Percentiles rank a stretch among this genome's conserved stretches.
Evolutionary conservation across 2,113 vertebrate species (phyloP).

Genomic region (Elanoides forficatus): DNA sequence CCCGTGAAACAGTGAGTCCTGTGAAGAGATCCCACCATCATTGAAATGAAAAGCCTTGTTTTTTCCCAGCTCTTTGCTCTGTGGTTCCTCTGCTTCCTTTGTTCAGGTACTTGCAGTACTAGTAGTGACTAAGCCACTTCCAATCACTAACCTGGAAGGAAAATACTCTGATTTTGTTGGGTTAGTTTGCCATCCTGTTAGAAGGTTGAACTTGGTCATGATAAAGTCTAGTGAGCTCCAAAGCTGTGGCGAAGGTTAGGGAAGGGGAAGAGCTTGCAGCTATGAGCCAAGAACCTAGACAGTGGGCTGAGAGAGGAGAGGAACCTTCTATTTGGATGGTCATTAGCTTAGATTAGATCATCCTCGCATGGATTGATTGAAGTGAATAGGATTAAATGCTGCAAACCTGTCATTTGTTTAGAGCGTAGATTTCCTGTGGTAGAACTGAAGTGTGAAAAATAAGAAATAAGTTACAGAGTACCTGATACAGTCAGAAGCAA

Average conservation of each 20-base stretch:
- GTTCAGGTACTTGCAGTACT: background rate
- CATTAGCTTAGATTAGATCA: background rate
- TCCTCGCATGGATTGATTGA: background rate
- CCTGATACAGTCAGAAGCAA: background rate
- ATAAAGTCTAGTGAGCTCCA: background rate
- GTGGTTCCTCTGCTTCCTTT: accelerated
- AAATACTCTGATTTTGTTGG: background rate
- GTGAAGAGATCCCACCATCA: background rate
- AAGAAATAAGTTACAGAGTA: background rate
- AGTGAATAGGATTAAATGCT: background rate
- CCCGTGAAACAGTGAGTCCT: background rate
- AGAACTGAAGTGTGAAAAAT: background rate
- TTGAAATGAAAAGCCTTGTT: background rate
- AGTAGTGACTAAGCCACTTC: background rate
- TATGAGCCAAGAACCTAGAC: background rate
- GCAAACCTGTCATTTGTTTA: background rate
- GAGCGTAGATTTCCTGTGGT: background rate
- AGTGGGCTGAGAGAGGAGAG: background rate
- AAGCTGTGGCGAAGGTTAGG: background rate
- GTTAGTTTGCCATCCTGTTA: background rate
- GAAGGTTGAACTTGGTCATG: background rate
- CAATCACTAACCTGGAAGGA: background rate
- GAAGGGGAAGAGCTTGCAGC: background rate
- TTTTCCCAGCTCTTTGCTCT: background rate
- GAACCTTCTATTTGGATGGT: background rate